Evolutionary conservation across 2,888 invertebrate species (phyloP), one percentile per base, ranked within the genome.

Genomic region (Syrista parreyssii): DNA sequence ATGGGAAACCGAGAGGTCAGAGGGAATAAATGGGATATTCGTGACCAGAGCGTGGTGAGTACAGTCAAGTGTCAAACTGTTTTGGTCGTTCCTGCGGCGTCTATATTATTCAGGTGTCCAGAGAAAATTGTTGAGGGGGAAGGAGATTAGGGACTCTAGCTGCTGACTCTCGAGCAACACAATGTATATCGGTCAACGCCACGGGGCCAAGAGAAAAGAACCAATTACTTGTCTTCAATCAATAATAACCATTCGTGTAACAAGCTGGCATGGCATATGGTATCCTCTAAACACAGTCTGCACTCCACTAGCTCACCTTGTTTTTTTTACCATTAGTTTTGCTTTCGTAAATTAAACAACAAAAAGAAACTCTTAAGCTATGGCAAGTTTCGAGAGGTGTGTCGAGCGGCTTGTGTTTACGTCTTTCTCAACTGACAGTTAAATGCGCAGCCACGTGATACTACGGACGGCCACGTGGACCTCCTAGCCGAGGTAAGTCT

Each of bases 231-330:
- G 76, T 80, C 79, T 76, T 75, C 75, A 79, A 80, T 80, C 78
- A 77, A 79, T 78, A 81, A 81, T 79, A 75, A 83, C 80, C 78
- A 74, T 77, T 81, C 72, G 36, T 71, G 31, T 72, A 89, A 87
- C 84, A 89, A 89, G 89, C 89, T 91, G 89, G 90, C 89, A 89
- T 90, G 88, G 89, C 89, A 88, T 89, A 88, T 90, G 90, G 90
- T 91, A 91, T 91, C 91, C 91, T 91, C 91, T 89, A 91, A 91
- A 91, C 91, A 91, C 91, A 91, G 91, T 91, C 91, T 91, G 91
- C 91, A 91, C 91, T 91, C 91, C 91, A 91, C 91, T 91, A 91
- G 90, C 89, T 91, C 75, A 75, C 89, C 88, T 89, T 90, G 85
- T 88, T 89, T 88, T 91, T 89, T 89, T 86, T 86, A 87, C 88